Evolutionary conservation across 2,113 vertebrate species (phyloP).

Genomic region (Phrynosoma platyrhinos): DNA sequence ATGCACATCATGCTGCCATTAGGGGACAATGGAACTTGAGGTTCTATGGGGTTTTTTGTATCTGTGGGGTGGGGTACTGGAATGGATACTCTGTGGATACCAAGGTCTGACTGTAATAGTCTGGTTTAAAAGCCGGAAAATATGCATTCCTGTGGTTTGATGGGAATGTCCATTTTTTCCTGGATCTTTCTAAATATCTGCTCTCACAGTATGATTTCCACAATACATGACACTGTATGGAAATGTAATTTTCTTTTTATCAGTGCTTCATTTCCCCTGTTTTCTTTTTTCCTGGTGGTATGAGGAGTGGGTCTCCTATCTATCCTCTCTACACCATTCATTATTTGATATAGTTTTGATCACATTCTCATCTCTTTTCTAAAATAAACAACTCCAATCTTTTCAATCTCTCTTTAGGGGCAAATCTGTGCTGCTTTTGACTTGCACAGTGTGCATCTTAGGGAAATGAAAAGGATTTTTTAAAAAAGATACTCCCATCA

Average conservation of each 20-base stretch:
- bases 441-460: slow-evolving; percentile 16
- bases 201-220: slow-evolving; percentile 13
- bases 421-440: slow-evolving; percentile 21
- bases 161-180: background rate
- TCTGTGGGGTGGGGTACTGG: too few relatives aligned
- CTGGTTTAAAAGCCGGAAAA: background rate
- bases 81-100: too few relatives aligned
- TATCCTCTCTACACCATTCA: slow-evolving; percentile 14
- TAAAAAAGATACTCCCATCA: slow-evolving; percentile 16
- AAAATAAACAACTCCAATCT: slow-evolving; percentile 44
- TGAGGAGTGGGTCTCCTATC: slow-evolving; percentile 3
- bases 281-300: background rate
- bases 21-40: too few relatives aligned
- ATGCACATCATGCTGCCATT: background rate
- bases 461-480: slow-evolving; percentile 10
- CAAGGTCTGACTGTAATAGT: background rate
- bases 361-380: slow-evolving; percentile 37
- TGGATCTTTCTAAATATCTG: background rate
- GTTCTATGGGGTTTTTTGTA: too few relatives aligned
- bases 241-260: slow-evolving; percentile 39
- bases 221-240: background rate
- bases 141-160: background rate
- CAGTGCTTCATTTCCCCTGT: slow-evolving; percentile 27
- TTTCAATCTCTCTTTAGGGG: slow-evolving; percentile 21
- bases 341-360: slow-evolving; percentile 38